Base-by-base conservation (phyloP, 1,140 invertebrate genomes). In the Tetramorium alpestre region DNA sequence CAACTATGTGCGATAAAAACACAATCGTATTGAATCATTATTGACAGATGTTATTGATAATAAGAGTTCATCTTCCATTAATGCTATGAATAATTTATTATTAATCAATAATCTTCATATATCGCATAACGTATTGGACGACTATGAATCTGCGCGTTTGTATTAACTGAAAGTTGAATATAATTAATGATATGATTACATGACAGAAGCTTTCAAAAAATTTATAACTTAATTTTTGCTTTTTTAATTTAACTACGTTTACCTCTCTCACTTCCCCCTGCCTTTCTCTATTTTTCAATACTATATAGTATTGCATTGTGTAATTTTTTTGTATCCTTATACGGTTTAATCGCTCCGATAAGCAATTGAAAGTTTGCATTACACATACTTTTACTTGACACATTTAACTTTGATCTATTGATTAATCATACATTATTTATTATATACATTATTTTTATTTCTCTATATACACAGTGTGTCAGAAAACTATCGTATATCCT, bases 51-150 rank as follows among this genome's bases (percentile, higher is more conserved):
- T 33, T 22, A 47, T 49, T 44, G 22, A 60, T 56, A 62, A 33
- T 22, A 11, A 22, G 7, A 58, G 1, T 72, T 13, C 6, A 22
- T 25, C 16, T 70, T 41, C 10, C 10, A 47, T 33, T 25, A 49
- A 22, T 11, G 41, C 13, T 62, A 25, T 82, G 2, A 33, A 56
- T 56, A 6, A 51, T 64, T 54, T 11, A 7, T n/a, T 44, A n/a
- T 82, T 28, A 54, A 41, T 72, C 13, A 18, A 72, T 82, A 72
- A 69, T 44, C 33, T 49, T 69, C 3, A 69, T 41, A 18, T 18
- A 38, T 38, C 18, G 3, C 10, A n/a, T 76, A 33, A 67, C 3
- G 18, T 44, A 41, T 62, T 58, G 1, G 49, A 47, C 41, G 11
- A 47, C 3, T 13, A 47, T 47, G 3, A 47, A 44, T 60, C 28